Percentiles rank a stretch among this genome's conserved stretches.
These are phyloP conservation scores for Spongia lamella DNA, from an alignment of 37 sponge, comb jelly and placozoan genomes.

Conservation along the genomic window DNA sequence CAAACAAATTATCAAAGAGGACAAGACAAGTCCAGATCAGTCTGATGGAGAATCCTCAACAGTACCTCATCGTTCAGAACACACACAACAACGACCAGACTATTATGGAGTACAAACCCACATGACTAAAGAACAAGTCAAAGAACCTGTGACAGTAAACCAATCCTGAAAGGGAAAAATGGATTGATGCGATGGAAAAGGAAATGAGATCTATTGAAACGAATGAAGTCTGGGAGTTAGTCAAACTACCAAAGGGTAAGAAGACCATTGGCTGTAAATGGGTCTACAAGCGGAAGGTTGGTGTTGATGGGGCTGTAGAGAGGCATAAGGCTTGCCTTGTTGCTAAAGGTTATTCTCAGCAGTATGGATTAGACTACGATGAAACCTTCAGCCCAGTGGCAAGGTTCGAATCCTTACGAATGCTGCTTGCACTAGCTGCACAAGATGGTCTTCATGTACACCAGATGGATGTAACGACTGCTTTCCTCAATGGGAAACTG, in stretches of 20 bases:
- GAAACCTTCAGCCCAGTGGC: slow-evolving; percentile 67
- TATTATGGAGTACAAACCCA: no score
- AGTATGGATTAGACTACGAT: slow-evolving; percentile 55
- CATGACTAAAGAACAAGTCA: no score
- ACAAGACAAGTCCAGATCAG: no score
- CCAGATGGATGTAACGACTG: slow-evolving; percentile 60
- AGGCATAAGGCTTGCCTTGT: slow-evolving; percentile 48
- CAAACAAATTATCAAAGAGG: no score
- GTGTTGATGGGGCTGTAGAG: slow-evolving; percentile 45
- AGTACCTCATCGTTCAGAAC: no score
- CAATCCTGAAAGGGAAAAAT: no score
- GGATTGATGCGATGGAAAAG: slow-evolving; percentile 59
- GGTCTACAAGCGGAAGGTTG: slow-evolving; percentile 47
- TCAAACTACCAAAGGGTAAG: slow-evolving; percentile 30
- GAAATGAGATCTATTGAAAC: slow-evolving; percentile 54
- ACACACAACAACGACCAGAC: no score
- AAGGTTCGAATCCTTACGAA: slow-evolving; percentile 45
- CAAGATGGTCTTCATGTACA: slow-evolving; percentile 54
- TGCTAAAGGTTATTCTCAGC: slow-evolving; percentile 57
- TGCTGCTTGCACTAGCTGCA: slow-evolving; percentile 46
- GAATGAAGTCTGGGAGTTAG: slow-evolving; percentile 56
- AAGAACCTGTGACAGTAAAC: no score
- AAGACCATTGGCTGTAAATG: slow-evolving; percentile 63
- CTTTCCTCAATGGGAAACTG: slow-evolving; percentile 54
- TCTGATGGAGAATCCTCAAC: no score